Percentiles rank a stretch among this genome's conserved stretches.
Conservation (phyloP, 2,113 vertebrate species). For the Pteronura brasiliensis region DNA sequence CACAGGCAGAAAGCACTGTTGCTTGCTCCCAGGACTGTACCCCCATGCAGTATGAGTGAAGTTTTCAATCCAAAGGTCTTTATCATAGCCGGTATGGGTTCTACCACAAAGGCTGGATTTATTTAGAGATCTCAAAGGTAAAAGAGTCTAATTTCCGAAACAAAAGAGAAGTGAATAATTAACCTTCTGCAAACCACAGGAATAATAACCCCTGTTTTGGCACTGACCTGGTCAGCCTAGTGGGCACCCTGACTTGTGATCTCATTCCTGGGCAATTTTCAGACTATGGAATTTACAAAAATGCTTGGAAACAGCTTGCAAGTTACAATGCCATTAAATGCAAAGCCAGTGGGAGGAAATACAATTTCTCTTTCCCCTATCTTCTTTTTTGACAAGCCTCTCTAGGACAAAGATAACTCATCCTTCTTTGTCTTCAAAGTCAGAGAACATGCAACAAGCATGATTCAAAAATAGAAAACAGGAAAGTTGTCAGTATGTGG, state of each 20-base stretch:
- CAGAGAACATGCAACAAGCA: background rate
- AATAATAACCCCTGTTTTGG: background rate
- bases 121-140: background rate
- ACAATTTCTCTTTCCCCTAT: background rate
- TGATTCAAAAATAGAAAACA: slow-evolving; percentile 1
- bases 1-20: background rate
- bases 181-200: background rate
- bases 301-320: background rate
- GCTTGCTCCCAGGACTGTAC: background rate
- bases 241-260: background rate
- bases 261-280: background rate
- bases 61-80: background rate
- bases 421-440: slow-evolving; percentile 1
- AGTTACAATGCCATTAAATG: background rate
- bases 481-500: background rate
- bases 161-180: slow-evolving; percentile 4
- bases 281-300: background rate
- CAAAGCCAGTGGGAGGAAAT: background rate
- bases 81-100: background rate
- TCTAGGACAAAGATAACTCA: background rate
- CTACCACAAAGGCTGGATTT: background rate
- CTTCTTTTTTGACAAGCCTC: background rate
- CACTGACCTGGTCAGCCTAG: background rate
- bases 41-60: background rate
- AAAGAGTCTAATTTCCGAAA: background rate